These are phyloP conservation scores for Polypterus bichir DNA, from an alignment of 2,113 vertebrate genomes.

Conservation along the genomic window DNA sequence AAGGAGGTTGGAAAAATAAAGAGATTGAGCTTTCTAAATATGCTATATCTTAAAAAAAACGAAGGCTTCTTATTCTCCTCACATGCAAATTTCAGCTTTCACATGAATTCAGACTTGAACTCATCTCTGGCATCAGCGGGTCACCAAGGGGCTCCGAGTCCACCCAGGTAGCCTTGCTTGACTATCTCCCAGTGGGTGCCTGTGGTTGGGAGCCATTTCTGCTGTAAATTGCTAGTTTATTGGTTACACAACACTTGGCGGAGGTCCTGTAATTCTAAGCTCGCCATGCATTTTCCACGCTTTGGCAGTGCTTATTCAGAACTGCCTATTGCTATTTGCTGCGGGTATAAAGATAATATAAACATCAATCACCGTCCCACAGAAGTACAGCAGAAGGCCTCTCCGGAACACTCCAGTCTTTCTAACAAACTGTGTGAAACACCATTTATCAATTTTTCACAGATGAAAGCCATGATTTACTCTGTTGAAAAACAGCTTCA, in stretches of 20 bases:
- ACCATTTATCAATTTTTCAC: constrained; percentile 15
- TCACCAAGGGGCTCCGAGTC: no score
- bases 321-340: constrained; percentile 9
- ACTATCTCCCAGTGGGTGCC: no score
- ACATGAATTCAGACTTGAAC: no score
- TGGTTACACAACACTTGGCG: constrained; percentile 10
- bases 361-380: constrained; percentile 18
- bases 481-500: background rate
- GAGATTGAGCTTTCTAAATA: no score
- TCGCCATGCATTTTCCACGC: constrained; percentile 5
- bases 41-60: no score
- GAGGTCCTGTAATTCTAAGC: constrained; percentile 9
- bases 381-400: constrained; percentile 13
- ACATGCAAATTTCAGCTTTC: no score
- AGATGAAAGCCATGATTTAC: background rate
- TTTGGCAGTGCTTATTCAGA: constrained; percentile 12
- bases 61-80: no score
- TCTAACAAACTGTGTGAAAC: constrained; percentile 18
- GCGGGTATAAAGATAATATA: constrained; percentile 17
- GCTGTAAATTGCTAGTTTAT: constrained; percentile 12
- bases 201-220: constrained; percentile 9
- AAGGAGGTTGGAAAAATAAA: no score
- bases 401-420: constrained; percentile 12
- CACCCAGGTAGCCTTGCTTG: no score
- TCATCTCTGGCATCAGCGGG: no score